These are phyloP conservation scores for Alethe castanea DNA, from an alignment of 2,113 vertebrate species.

Conservation along the genomic window DNA sequence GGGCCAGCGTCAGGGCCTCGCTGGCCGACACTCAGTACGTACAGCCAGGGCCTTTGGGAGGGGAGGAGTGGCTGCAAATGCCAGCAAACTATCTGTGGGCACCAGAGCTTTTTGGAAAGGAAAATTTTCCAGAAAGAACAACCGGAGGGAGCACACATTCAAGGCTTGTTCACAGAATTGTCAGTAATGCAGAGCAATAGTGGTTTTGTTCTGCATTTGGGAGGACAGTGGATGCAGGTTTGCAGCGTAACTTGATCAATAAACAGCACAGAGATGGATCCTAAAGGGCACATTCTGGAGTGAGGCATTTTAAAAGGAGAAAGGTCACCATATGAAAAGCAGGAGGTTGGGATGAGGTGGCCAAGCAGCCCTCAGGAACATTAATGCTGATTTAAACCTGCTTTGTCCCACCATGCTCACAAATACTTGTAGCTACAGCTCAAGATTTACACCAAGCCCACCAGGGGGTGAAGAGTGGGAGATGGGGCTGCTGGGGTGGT, in stretches of 20 bases:
- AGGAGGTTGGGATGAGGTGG: neutral
- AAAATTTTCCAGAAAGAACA: neutral
- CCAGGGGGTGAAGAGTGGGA: neutral
- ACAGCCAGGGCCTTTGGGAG: neutral
- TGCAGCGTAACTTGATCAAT: neutral
- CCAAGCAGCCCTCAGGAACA: neutral
- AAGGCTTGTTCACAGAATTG: neutral
- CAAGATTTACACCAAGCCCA: neutral
- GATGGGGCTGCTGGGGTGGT: accelerated
- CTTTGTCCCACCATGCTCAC: neutral
- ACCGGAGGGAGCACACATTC: accelerated
- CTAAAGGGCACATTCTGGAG: neutral
- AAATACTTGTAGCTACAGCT: neutral
- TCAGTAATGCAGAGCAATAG: accelerated
- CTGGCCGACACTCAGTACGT: slow-evolving; percentile 95
- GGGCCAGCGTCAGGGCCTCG: slow-evolving; percentile 90
- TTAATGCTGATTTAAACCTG: neutral
- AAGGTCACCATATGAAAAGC: neutral
- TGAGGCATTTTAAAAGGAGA: neutral
- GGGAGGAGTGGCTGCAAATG: neutral
- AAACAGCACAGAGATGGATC: neutral
- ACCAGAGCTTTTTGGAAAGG: neutral
- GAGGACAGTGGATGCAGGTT: neutral
- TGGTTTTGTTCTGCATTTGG: neutral
- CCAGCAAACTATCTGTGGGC: neutral